These are phyloP conservation scores for Erethizon dorsatum DNA, from an alignment of 2,797 vertebrate species.

Conservation along the genomic window DNA sequence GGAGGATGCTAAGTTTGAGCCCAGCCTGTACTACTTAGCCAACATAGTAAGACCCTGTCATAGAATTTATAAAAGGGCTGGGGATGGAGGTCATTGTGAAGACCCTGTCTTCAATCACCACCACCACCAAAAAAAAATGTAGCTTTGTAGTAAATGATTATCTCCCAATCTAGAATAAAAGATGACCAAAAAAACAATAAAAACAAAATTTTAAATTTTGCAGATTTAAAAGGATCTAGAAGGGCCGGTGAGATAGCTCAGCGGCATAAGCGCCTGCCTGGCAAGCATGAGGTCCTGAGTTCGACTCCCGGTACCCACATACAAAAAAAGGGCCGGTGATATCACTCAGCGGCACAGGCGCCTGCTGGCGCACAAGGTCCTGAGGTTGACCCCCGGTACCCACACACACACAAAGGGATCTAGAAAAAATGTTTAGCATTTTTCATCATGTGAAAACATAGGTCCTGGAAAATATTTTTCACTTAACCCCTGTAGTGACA, in stretches of 20 bases:
- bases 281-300: too few species aligned
- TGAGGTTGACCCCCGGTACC: too few species aligned
- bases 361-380: too few species aligned
- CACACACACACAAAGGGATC: not conserved
- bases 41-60: not conserved
- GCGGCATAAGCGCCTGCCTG: too few species aligned
- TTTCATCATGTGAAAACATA: not conserved
- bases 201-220: not conserved
- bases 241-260: too few species aligned
- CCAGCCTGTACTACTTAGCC: not conserved
- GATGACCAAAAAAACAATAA: not conserved
- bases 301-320: too few species aligned
- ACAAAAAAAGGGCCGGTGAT: too few species aligned
- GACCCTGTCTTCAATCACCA: not conserved
- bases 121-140: not conserved
- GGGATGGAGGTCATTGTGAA: not conserved
- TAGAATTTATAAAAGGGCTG: not conserved
- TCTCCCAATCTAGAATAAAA: conserved; percentile 38
- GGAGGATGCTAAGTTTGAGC: not conserved
- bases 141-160: conserved; percentile 1
- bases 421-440: not conserved
- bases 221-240: not conserved
- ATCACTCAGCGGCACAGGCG: too few species aligned
- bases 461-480: not conserved
- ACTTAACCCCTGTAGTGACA: not conserved